Base-by-base conservation (phyloP, 2,888 invertebrate species). In the Rhynchonema sp. region DNA sequence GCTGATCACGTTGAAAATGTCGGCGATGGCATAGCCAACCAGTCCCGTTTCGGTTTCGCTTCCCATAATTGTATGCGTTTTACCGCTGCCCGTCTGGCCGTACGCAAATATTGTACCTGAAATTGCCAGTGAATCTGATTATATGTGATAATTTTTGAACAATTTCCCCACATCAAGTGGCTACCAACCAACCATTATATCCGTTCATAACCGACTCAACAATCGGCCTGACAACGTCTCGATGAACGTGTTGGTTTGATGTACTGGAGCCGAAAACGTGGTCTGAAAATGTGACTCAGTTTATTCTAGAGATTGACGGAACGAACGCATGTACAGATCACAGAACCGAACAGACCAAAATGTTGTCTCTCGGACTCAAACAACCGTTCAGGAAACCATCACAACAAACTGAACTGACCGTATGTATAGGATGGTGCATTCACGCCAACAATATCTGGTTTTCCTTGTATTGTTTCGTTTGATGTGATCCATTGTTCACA, bases 51-150 rank as follows among this genome's bases (percentile, higher is more conserved):
- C 30, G 23, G 2, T 23, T 9, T 30, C 56, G n/a, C 9, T 9
- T 22, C 90, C 90, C 71, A 84, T 80, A 83, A 87, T 85, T 0
- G 86, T 87, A 67, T 83, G 83, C 0, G 87, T 87, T 74, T 87
- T 87, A 0, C 77, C 74, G 73, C 61, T 38, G 52, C 58, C 46
- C 30, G 56, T 61, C 38, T 61, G 59, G 26, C 63, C 63, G 46
- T 62, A 63, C 23, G 61, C 61, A 46, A 63, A 63, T 3, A 59
- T 54, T 9, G 61, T 63, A 22, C 63, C 61, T 54, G 27, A 54
- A 49, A n/a, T 49, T 13, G 9, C n/a, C n/a, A 3, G 3, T 17
- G 49, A 13, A 49, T 20, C 49, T 20, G 20, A 3, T 49, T 6
- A 6, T 6, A 17, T 6, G 49, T n/a, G n/a, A 49, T 13, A 23